A percentile compares a stretch with the other conserved stretches of the same genome.
These are phyloP conservation scores for Watsonalla binaria DNA, from an alignment of 2,888 invertebrate genomes.

Conservation along the genomic window DNA sequence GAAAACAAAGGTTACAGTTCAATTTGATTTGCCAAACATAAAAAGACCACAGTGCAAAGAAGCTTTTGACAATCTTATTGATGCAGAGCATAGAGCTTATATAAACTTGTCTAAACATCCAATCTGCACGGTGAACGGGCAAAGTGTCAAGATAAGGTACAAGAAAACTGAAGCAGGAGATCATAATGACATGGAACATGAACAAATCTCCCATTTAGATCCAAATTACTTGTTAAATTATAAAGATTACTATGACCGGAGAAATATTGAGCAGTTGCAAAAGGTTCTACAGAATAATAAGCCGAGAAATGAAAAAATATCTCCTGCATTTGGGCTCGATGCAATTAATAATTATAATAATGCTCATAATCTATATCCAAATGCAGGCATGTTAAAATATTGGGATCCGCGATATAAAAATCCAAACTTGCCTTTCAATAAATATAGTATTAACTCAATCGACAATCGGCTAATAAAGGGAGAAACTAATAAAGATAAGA, in stretches of 20 bases:
- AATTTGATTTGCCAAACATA: conserved; percentile 25
- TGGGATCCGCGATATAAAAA: neutral
- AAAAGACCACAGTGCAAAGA: conserved; percentile 26
- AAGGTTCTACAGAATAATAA: neutral
- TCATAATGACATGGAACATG: neutral
- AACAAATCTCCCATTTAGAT: neutral
- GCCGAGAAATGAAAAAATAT: neutral
- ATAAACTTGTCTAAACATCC: conserved; percentile 19
- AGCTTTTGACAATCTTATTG: conserved; percentile 25
- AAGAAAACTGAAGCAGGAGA: neutral
- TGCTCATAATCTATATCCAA: too few species aligned
- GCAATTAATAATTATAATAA: too few species aligned
- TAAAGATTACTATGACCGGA: too few species aligned
- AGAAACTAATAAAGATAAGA: too few species aligned
- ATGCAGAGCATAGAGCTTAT: conserved; percentile 27
- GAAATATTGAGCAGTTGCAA: neutral
- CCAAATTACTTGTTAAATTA: too few species aligned
- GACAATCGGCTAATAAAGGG: too few species aligned
- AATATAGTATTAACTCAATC: neutral
- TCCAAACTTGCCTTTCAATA: neutral
- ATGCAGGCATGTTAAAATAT: neutral
- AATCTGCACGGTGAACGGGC: conserved; percentile 11
- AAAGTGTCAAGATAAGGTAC: neutral
- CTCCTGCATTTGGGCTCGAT: neutral
- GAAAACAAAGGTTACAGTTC: conserved; percentile 21